phyloP scores from a whole-genome alignment of 2,797 vertebrate genomes.

The Anguilla obscura region DNA sequence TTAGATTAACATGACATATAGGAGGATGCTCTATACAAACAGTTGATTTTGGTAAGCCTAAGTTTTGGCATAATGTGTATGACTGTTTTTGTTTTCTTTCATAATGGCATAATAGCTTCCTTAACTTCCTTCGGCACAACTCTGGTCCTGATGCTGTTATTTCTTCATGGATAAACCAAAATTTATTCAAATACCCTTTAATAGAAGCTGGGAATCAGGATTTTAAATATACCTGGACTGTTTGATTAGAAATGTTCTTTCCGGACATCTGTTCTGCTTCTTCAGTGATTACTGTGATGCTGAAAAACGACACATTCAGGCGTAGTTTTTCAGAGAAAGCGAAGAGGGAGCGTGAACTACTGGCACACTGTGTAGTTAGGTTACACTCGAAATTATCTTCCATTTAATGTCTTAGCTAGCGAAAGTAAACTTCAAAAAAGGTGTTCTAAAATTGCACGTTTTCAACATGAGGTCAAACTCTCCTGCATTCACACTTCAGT shows the following conservation, averaged over 20 bases:
- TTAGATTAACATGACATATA: not conserved
- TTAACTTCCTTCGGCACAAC: too few relatives aligned
- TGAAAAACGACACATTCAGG: not conserved
- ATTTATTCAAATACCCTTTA: too few relatives aligned
- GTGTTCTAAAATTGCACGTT: not conserved
- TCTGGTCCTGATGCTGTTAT: too few relatives aligned
- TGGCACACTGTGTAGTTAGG: not conserved
- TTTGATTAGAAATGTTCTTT: too few relatives aligned
- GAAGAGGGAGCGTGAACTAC: not conserved
- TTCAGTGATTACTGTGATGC: not conserved
- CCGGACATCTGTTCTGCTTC: not conserved
- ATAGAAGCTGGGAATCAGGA: too few relatives aligned
- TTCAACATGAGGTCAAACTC: not conserved
- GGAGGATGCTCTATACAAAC: not conserved
- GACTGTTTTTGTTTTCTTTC: too few relatives aligned
- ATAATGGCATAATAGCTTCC: too few relatives aligned
- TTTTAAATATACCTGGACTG: too few relatives aligned
- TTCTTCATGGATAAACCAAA: too few relatives aligned
- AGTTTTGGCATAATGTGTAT: too few relatives aligned
- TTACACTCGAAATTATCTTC: not conserved
- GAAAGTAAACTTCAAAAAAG: not conserved
- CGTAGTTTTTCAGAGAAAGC: not conserved
- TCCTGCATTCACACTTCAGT: too few relatives aligned
- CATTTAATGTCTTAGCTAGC: not conserved
- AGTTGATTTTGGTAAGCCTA: too few relatives aligned